Evolutionary conservation across 2,113 vertebrate species (phyloP).

Genomic region (Dicentrarchus labrax): DNA sequence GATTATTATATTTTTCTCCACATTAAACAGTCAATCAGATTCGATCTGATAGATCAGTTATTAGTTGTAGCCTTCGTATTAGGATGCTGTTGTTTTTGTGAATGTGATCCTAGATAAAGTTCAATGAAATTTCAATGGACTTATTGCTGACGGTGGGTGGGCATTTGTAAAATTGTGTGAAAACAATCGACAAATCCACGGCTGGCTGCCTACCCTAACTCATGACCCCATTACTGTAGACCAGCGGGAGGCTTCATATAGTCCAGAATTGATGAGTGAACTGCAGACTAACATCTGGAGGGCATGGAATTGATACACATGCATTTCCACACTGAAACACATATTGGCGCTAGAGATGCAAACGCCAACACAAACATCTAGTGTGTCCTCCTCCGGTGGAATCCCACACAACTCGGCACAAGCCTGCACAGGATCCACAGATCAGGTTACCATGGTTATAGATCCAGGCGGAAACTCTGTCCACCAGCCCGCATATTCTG

Average conservation of each 20-base stretch:
- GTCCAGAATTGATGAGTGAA: background rate
- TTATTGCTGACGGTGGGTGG: background rate
- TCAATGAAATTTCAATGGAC: background rate
- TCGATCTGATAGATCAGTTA: background rate
- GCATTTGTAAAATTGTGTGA: background rate
- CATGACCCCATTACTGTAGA: background rate
- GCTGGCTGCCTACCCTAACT: too few relatives aligned
- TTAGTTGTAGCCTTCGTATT: background rate
- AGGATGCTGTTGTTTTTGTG: background rate
- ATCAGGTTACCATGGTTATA: slow-evolving; percentile 60
- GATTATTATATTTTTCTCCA: too few relatives aligned
- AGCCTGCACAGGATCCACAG: slow-evolving; percentile 21
- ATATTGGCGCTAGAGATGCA: background rate
- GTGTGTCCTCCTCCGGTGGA: slow-evolving; percentile 6
- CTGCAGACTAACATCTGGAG: slow-evolving; percentile 18
- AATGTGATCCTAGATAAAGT: background rate
- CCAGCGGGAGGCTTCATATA: background rate
- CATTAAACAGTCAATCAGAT: background rate
- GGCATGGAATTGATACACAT: background rate
- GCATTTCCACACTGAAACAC: background rate
- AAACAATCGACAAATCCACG: too few relatives aligned
- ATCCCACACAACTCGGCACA: slow-evolving; percentile 22
- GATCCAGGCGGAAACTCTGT: slow-evolving; percentile 23
- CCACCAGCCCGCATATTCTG: slow-evolving; percentile 33
- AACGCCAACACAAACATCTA: slow-evolving; percentile 32